These are phyloP conservation scores for Galeopsomyia nigrocyanea DNA, from an alignment of 2,888 invertebrate species.

Conservation along the genomic window DNA sequence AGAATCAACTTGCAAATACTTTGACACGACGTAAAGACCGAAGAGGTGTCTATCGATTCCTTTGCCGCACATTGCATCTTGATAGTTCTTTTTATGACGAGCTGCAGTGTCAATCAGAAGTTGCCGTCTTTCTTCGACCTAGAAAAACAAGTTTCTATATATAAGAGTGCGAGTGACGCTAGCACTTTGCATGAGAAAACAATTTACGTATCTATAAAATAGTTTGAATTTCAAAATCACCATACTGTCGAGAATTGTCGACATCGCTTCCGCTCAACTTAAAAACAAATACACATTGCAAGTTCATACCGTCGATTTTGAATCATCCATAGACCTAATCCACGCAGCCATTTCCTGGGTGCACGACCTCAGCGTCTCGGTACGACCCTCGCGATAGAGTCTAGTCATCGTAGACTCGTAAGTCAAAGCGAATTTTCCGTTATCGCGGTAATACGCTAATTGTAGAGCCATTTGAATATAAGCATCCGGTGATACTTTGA, in stretches of 20 bases:
- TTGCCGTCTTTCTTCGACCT: conserved; percentile 81
- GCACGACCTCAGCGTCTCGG: conserved; percentile 97
- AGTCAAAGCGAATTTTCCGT: conserved; percentile 93
- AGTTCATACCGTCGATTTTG: conserved; percentile 73
- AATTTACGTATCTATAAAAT: not conserved
- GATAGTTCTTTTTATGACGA: conserved; percentile 90
- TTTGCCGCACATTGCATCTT: conserved; percentile 97
- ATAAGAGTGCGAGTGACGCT: not conserved
- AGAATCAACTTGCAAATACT: conserved; percentile 96
- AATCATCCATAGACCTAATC: conserved; percentile 92
- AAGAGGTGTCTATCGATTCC: conserved; percentile 98
- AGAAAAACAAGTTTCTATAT: conserved; percentile 46
- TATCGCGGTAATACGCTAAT: conserved; percentile 92
- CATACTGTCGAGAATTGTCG: too few species aligned
- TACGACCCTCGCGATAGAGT: conserved; percentile 95
- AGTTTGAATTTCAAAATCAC: not conserved
- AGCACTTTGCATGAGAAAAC: not conserved
- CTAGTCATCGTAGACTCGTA: conserved; percentile 99
- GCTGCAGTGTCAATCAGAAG: conserved; percentile 82
- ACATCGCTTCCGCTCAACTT: too few species aligned
- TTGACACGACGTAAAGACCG: conserved; percentile 97
- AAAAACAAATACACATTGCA: conserved; percentile 16
- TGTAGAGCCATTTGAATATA: conserved; percentile 97
- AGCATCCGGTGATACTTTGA: conserved; percentile 94
- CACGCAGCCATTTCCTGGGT: conserved; percentile 94